Base-by-base conservation (phyloP, 2,888 invertebrate genomes). In the Drosophila putrida region DNA sequence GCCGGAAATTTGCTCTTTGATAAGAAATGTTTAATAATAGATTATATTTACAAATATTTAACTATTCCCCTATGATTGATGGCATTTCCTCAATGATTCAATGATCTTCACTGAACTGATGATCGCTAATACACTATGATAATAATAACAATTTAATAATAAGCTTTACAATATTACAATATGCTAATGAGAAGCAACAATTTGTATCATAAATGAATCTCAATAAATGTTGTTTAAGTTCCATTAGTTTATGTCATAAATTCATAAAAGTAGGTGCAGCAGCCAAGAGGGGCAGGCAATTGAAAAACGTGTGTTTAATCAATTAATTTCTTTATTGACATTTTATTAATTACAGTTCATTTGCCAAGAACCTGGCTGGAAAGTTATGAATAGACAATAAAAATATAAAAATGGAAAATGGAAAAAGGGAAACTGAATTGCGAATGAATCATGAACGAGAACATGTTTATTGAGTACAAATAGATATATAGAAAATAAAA, bases 271-370 rank as follows among this genome's bases (percentile, higher is more conserved):
- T 53, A 53, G 76, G 79, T 51, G 79, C 70, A 78, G 75, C 10
- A 39, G 38, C 39, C 4, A 43, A 20, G 20, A 11, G 25, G 41
- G 41, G 41, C 38, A 38, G 41, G 41, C 38, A 38, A 39, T 39
- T 51, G 39, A 27, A 53, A 39, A 39, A 31, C 31, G 15, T 41
- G 28, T 53, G 31, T 20, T 13, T 28, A 64, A 50, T 51, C 63
- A 58, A 67, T 75, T 64, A 58, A 62, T 75, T 58, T 67, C 38
- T 55, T 44, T 55, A 82, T 62, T 73, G 82, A 60, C 74, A 80
- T 71, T 77, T 68, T 47, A 77, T 79, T 75, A 80, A 79, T 71
- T 69, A 71, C 71, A 59, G 59, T 64, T 75, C 62, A 79, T 64
- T 70, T 60, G 51, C 46, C n/a, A 27, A 13, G 15, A 25, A 15